Evolutionary conservation across 2,797 vertebrate genomes (phyloP).

Genomic region (Smutsia temminckii): DNA sequence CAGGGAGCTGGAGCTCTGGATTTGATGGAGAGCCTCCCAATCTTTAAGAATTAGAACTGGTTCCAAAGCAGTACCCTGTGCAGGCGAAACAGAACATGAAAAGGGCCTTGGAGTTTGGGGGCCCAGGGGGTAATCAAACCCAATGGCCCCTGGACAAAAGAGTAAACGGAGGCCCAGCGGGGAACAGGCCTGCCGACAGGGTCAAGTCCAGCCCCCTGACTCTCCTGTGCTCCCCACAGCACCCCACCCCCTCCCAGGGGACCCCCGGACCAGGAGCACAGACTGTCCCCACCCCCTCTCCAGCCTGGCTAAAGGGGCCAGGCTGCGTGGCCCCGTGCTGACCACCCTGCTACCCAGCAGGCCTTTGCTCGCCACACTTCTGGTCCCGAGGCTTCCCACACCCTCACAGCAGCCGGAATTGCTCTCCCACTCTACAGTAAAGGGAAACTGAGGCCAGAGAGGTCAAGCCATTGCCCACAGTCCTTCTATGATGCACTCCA

Average conservation of each 20-base stretch:
- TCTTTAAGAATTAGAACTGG: neutral
- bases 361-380: neutral
- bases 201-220: neutral
- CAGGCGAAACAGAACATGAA: neutral
- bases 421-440: neutral
- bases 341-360: accelerated
- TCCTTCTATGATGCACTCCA: neutral
- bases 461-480: neutral
- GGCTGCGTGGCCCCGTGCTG: neutral
- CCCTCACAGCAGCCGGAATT: neutral
- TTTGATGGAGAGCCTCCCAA: accelerated
- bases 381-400: neutral
- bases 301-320: neutral
- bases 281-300: neutral
- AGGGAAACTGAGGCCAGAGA: neutral
- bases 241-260: neutral
- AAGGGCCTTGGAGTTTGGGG: accelerated
- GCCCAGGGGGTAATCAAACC: too few species aligned
- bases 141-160: neutral
- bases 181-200: neutral
- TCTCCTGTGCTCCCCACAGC: neutral
- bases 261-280: neutral
- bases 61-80: neutral
- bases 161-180: neutral
- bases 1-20: neutral